Base-by-base conservation (phyloP, 2,888 invertebrate species). In the Meteorus colon region DNA sequence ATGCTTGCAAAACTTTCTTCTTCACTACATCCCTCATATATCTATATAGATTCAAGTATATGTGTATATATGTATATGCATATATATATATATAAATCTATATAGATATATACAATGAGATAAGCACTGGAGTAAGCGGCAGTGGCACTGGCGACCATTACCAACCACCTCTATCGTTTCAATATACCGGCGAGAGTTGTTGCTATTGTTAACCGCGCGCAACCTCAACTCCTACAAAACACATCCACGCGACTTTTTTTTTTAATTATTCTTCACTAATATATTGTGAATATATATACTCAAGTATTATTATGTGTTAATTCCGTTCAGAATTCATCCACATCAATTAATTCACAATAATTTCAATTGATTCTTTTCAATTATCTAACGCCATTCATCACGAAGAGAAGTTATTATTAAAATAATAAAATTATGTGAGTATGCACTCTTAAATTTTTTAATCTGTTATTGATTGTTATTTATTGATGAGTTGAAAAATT, bases 171-270 rank as follows among this genome's bases (percentile, higher is more conserved):
- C 55, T 55, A 55, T 55, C 55, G n/a, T 55, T 55, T 19, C 19
- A 19, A 19, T 55, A 65, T 37, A 37, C 37, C 51, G 74, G 55
- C 60, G 74, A 74, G 77, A 66, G 76, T 55, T 48, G 72, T 76
- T 75, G 76, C 77, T 72, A 79, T 76, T 76, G 78, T 76, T 73
- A 77, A 72, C 66, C 73, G 75, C 75, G 78, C 55, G 55, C 19
- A 19, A 78, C 60, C 72, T 73, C 67, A 77, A 77, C 76, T 78
- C 77, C 76, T 77, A 78, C 75, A 72, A 69, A 73, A 74, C 75
- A 65, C 76, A 74, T 77, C 79, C 80, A 80, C 81, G 80, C 79
- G 80, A 77, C 70, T 55, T 78, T 77, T 74, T 77, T 65, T 75
- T 78, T 79, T 76, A 16, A 48, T 48, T 4, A 48, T 48, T n/a